These are phyloP conservation scores for Acanthurus lineatus DNA, from an alignment of 2,797 vertebrate species.

Conservation along the genomic window DNA sequence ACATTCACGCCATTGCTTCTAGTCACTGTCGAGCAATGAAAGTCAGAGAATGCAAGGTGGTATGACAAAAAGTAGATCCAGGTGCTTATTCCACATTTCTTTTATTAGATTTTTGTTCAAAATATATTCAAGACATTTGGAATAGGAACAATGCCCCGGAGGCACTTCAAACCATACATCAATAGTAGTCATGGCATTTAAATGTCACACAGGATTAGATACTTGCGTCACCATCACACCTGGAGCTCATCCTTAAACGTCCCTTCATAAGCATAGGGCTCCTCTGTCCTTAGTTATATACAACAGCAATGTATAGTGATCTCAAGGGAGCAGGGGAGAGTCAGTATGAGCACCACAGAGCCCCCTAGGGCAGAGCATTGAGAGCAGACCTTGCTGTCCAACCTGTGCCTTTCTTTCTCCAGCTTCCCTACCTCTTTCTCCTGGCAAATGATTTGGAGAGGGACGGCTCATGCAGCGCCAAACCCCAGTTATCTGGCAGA, in stretches of 20 bases:
- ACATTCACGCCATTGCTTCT: slow-evolving; percentile 36
- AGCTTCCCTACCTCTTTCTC: slow-evolving; percentile 68
- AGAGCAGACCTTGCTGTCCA: slow-evolving; percentile 58
- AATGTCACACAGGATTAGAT: slow-evolving; percentile 82
- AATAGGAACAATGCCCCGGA: slow-evolving; percentile 51
- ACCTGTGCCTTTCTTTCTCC: slow-evolving; percentile 62
- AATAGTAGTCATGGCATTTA: slow-evolving; percentile 82
- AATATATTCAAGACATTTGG: slow-evolving; percentile 58
- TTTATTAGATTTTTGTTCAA: slow-evolving; percentile 62
- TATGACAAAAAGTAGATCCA: slow-evolving; percentile 33
- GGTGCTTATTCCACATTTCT: slow-evolving; percentile 44
- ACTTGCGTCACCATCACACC: slow-evolving; percentile 70
- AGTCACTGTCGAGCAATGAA: slow-evolving; percentile 10
- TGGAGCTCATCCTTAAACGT: slow-evolving; percentile 63
- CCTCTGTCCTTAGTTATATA: slow-evolving; percentile 42
- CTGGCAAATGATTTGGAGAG: slow-evolving; percentile 82
- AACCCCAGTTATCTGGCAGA: slow-evolving; percentile 85
- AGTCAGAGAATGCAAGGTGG: slow-evolving; percentile 17
- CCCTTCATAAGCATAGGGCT: slow-evolving; percentile 46
- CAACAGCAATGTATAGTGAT: slow-evolving; percentile 45
- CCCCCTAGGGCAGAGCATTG: slow-evolving; percentile 55
- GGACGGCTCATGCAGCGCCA: slow-evolving; percentile 73
- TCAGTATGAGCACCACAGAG: slow-evolving; percentile 39
- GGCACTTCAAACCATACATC: slow-evolving; percentile 71
- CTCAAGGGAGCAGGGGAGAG: slow-evolving; percentile 48